phyloP scores from a whole-genome alignment of 2,113 vertebrate genomes.

The Menidia beryllina region DNA sequence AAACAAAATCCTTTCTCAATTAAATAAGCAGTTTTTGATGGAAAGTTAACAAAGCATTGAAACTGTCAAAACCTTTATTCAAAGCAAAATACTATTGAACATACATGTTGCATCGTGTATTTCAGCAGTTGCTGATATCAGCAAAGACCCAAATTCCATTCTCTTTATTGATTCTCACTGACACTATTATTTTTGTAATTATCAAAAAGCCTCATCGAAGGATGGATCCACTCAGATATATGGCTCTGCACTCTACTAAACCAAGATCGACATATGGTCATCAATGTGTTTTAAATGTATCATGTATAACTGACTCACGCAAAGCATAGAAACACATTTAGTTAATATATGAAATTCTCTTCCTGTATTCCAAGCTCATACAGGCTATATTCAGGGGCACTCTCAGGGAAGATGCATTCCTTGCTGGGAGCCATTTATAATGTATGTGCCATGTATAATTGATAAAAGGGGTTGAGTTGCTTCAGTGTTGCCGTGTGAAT shows the following conservation, averaged over 20 bases:
- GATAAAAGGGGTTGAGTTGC: constrained; percentile 72
- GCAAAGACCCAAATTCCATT: too few relatives aligned
- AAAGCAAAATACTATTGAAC: too few relatives aligned
- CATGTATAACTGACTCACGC: constrained; percentile 35
- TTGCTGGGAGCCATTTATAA: constrained; percentile 77
- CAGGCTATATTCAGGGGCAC: constrained; percentile 47
- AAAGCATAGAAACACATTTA: constrained; percentile 22
- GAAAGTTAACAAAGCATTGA: too few relatives aligned
- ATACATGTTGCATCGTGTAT: too few relatives aligned
- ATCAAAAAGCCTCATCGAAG: too few relatives aligned
- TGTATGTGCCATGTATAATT: constrained; percentile 79
- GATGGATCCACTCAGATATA: too few relatives aligned
- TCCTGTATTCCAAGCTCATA: constrained; percentile 52
- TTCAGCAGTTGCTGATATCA: too few relatives aligned
- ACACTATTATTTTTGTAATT: too few relatives aligned
- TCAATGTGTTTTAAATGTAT: constrained; percentile 19
- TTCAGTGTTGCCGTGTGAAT: constrained; percentile 60
- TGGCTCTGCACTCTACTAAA: neutral
- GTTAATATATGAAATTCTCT: constrained; percentile 36
- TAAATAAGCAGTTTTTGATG: too few relatives aligned
- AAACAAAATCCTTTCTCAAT: too few relatives aligned
- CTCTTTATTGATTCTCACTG: too few relatives aligned
- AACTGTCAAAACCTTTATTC: too few relatives aligned
- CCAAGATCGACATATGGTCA: constrained; percentile 34
- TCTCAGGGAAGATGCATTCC: constrained; percentile 64